Evolutionary conservation across 2,113 vertebrate species (phyloP).

Genomic region (Elachura formosa): DNA sequence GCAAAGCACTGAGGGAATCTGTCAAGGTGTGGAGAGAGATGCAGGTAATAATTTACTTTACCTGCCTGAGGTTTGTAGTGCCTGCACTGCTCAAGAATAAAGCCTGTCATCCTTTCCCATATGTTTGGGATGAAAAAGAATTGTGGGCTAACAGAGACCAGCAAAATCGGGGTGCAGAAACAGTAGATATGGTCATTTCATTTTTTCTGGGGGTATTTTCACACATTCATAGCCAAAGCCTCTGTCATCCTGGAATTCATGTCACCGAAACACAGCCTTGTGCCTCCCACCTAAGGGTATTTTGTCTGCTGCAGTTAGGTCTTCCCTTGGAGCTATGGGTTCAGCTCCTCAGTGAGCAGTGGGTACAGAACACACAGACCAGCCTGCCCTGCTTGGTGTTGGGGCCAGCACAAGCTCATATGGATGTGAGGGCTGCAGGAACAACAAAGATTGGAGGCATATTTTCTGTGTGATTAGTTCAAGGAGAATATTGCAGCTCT

Average conservation of each 20-base stretch:
- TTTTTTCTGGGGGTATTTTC: background rate
- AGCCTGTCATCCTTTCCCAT: background rate
- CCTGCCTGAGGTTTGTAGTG: background rate
- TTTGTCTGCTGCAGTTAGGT: background rate
- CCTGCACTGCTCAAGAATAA: background rate
- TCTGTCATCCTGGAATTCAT: background rate
- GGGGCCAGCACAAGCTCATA: rapidly evolving
- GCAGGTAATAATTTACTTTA: background rate
- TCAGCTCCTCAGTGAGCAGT: background rate
- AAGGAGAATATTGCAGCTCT: background rate
- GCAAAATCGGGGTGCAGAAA: background rate
- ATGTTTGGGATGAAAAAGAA: background rate
- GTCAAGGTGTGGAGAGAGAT: background rate
- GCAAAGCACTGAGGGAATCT: background rate
- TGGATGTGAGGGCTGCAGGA: background rate
- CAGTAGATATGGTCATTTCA: background rate
- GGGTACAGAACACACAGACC: background rate
- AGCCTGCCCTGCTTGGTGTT: rapidly evolving
- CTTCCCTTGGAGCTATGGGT: background rate
- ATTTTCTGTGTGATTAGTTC: background rate
- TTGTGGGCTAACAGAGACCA: background rate
- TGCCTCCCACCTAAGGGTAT: background rate
- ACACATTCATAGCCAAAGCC: background rate
- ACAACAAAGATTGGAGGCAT: rapidly evolving
- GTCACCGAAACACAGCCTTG: rapidly evolving